Evolutionary conservation across 2,113 vertebrate species (phyloP), one percentile per base, ranked within the genome.

Genomic region (Neoarius graeffei): DNA sequence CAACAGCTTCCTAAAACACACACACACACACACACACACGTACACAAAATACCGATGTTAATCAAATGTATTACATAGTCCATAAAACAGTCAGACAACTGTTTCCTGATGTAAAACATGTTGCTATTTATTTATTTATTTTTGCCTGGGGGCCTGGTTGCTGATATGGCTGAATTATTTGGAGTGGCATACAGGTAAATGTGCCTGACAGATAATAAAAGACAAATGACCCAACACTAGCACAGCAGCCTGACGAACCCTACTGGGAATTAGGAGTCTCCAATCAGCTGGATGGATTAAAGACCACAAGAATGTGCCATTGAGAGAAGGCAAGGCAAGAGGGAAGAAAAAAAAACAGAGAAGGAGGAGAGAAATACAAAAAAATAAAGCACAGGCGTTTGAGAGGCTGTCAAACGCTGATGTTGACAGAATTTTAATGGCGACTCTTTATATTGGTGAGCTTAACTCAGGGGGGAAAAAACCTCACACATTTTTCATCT

Each of bases 241-340:
- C 89, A 82, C 85, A 86, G 83, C 84, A 81, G 88, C 91, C 91
- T 91, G 89, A 91, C 85, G 93, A 87, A 93, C 92, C 92, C 92
- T 90, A 92, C 92, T 84, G 93, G 91, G 94, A 94, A 94, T 94
- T 93, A 92, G 93, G 94, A 94, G 92, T 91, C 92, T 93, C 91
- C 88, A 92, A 94, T 91, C 93, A 93, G 90, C 91, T 93, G 91
- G 93, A 94, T 91, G 93, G 93, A 94, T 91, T 89, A 85, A 89
- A 87, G 81, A 91, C 91, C 88, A 90, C 93, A 92, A 94, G 90
- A 93, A 93, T 42, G 81, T 84, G 91, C 93, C 91, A 91, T 90
- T 89, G 82, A 83, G n/a, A 82, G 71, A 87, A 57, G 30, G n/a
- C 7, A 19, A 64, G 69, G n/a, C 7, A 19, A 64, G 69, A 71